phyloP scores from a whole-genome alignment of 2,888 invertebrate genomes.

The Tenthredo mesomela region DNA sequence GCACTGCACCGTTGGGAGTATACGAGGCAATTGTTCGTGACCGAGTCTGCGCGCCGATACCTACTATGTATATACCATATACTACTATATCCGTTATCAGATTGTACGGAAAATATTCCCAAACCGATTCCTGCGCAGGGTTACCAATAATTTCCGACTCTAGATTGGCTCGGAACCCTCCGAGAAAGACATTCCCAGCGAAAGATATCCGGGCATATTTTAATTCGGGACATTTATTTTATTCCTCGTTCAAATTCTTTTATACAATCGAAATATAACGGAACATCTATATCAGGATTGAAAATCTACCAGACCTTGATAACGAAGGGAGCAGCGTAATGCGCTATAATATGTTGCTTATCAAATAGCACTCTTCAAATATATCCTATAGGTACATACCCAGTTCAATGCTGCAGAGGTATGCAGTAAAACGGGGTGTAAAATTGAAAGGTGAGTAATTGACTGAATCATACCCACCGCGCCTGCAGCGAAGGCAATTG shows the following conservation, averaged over 20 bases:
- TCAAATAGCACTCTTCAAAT: not conserved
- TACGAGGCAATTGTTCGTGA: conserved; percentile 33
- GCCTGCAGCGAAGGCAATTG: conserved; percentile 17
- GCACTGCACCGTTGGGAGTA: conserved; percentile 44
- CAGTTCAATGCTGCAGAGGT: not conserved
- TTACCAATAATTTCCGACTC: not conserved
- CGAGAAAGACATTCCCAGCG: not conserved
- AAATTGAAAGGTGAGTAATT: conserved; percentile 34
- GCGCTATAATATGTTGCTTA: no score
- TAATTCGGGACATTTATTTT: not conserved
- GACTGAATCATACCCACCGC: conserved; percentile 11
- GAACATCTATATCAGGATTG: not conserved
- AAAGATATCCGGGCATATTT: not conserved
- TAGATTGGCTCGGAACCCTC: not conserved
- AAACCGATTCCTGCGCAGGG: conserved; percentile 23
- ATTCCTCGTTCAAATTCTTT: not conserved
- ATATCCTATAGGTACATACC: not conserved
- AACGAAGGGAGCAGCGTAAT: not conserved
- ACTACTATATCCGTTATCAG: conserved; percentile 9
- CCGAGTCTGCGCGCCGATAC: conserved; percentile 8
- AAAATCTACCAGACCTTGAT: not conserved
- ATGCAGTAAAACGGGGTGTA: not conserved
- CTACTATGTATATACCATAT: not conserved
- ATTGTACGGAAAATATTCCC: conserved; percentile 40
- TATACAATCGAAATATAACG: not conserved